Evolutionary conservation across 1,140 invertebrate genomes (phyloP).

Genomic region (Mya arenaria): DNA sequence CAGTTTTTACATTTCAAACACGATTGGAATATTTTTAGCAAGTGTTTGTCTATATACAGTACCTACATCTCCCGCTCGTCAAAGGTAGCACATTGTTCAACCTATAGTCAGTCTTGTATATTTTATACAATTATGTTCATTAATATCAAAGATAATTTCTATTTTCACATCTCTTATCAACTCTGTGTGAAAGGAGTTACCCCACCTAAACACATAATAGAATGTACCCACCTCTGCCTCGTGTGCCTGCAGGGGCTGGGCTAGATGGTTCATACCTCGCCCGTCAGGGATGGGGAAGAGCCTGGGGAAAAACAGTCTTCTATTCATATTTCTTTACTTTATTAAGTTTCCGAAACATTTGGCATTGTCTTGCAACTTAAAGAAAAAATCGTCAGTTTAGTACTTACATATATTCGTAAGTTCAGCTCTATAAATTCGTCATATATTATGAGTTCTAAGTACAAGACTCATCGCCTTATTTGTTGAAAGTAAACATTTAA

Average conservation of each 20-base stretch:
- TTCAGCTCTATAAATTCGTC: background rate
- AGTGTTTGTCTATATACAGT: no score
- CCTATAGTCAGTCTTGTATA: background rate
- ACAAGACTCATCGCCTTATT: background rate
- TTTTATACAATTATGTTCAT: background rate
- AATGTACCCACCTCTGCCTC: background rate
- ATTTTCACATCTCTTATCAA: background rate
- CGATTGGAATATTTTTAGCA: no score
- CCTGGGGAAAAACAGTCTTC: background rate
- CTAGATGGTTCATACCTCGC: background rate
- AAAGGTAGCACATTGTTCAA: no score
- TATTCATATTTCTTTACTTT: background rate
- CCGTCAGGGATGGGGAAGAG: constrained; percentile 1
- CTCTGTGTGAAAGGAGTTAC: background rate
- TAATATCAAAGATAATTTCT: background rate
- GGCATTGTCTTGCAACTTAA: background rate
- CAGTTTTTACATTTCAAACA: background rate
- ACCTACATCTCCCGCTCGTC: no score
- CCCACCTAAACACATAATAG: background rate
- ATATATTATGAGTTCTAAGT: background rate
- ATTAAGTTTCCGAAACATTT: background rate
- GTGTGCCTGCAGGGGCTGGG: background rate
- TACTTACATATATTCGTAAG: background rate
- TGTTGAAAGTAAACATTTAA: background rate
- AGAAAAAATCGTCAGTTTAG: background rate